phyloP scores from a whole-genome alignment of 2,797 vertebrate species.

The Bradypus variegatus region DNA sequence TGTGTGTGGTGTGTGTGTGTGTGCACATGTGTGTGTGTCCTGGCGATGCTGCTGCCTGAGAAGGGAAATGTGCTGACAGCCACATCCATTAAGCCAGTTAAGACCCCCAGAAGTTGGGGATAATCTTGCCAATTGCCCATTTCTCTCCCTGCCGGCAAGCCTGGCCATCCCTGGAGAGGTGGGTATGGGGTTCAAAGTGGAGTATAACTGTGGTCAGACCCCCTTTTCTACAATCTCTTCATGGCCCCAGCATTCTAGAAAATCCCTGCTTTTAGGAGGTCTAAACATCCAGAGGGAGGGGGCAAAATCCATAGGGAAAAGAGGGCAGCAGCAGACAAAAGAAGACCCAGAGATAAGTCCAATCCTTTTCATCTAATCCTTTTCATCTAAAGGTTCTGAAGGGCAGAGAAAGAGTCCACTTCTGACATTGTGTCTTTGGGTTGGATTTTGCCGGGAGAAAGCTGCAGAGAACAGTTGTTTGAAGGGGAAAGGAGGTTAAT shows the following conservation, averaged over 20 bases:
- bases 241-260: neutral
- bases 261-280: neutral
- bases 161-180: neutral
- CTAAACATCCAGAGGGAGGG: neutral
- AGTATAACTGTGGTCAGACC: neutral
- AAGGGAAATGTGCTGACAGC: neutral
- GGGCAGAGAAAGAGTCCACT: neutral
- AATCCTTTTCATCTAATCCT: neutral
- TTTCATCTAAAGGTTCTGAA: neutral
- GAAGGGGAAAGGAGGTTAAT: conserved; percentile 70
- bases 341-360: neutral
- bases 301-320: no score
- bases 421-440: neutral
- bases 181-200: neutral
- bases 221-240: neutral
- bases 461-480: conserved; percentile 55
- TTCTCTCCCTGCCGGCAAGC: neutral
- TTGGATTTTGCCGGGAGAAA: neutral
- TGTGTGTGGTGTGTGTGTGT: neutral
- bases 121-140: neutral
- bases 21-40: no score
- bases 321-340: neutral
- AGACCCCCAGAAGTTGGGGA: neutral
- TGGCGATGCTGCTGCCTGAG: neutral
- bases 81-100: neutral